Base-by-base conservation (phyloP, 2,797 vertebrate species). In the Mormyrus proboscirostris region DNA sequence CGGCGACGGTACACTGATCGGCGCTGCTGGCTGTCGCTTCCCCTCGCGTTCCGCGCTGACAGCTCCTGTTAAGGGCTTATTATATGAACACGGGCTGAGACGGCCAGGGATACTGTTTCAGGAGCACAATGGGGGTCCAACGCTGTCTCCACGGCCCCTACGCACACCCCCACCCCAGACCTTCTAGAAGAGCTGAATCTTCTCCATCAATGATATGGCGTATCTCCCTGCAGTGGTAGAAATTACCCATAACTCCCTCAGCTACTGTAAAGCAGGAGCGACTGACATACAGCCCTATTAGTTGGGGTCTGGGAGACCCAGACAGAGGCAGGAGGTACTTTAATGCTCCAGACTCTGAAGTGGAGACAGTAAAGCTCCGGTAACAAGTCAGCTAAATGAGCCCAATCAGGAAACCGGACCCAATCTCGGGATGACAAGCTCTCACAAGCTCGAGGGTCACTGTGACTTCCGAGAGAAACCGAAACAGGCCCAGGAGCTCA, bases 61-160 rank as follows among this genome's bases (percentile, higher is more conserved):
- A 97, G 96, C 93, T 96, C 90, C 96, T 96, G 95, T 97, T 97
- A 96, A 90, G 93, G 92, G 92, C 93, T 94, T 92, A 94, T 94
- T 96, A 96, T 96, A 93, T 91, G 89, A 95, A 96, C 93, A 94
- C 89, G 94, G 94, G 93, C 88, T 88, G 88, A 93, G 95, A 93
- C 93, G 95, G 93, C 93, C 94, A 59, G 86, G 9, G 88, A 92
- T 90, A 92, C 93, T 93, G 94, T 94, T 95, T 96, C 95, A 94
- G 94, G 92, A 90, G 87, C 92, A 96, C 94, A 96, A 93, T 94
- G 91, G 90, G 92, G 92, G 93, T 91, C 94, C 95, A 92, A 91
- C 87, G 90, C 91, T 91, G 91, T 90, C 92, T 93, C 92, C 88
- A n/a, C 12, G 49, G n/a, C 83, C 12, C 41, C 90, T 89, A 51